A percentile compares a stretch with the other conserved stretches of the same genome.
phyloP scores from a whole-genome alignment of 2,888 invertebrate genomes.

The Resseliella maxima region DNA sequence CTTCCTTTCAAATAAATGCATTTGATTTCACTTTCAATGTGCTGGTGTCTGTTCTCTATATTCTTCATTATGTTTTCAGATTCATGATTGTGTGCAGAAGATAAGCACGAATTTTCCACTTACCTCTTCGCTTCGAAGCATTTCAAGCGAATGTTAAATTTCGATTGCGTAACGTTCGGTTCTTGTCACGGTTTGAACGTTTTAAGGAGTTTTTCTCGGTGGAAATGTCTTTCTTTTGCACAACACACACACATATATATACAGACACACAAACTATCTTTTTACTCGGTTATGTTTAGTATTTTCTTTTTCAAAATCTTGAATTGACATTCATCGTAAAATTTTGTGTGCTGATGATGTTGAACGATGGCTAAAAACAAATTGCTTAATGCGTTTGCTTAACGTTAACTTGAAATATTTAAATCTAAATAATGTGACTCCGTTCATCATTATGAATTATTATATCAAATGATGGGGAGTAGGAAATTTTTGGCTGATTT shows the following conservation, averaged over 20 bases:
- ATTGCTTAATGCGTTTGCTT: background rate
- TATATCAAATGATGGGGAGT: too few species aligned
- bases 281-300: too few species aligned
- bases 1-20: background rate
- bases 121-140: constrained; percentile 38
- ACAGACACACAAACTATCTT: too few species aligned
- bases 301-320: too few species aligned
- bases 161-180: constrained; percentile 39
- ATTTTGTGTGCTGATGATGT: background rate
- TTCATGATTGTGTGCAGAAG: background rate
- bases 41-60: background rate
- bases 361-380: background rate
- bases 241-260: too few species aligned
- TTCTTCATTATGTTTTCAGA: background rate
- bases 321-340: constrained; percentile 18
- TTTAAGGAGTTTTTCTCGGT: background rate
- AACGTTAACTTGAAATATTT: background rate
- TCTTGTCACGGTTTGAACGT: background rate
- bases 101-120: constrained; percentile 22
- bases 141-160: background rate
- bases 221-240: background rate
- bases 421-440: background rate
- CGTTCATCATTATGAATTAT: too few species aligned
- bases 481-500: too few species aligned
- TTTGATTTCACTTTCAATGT: constrained; percentile 43